Percentiles rank a stretch among this genome's conserved stretches.
Evolutionary conservation across 2,113 vertebrate species (phyloP).

Genomic region (Campylorhamphus procurvoides): DNA sequence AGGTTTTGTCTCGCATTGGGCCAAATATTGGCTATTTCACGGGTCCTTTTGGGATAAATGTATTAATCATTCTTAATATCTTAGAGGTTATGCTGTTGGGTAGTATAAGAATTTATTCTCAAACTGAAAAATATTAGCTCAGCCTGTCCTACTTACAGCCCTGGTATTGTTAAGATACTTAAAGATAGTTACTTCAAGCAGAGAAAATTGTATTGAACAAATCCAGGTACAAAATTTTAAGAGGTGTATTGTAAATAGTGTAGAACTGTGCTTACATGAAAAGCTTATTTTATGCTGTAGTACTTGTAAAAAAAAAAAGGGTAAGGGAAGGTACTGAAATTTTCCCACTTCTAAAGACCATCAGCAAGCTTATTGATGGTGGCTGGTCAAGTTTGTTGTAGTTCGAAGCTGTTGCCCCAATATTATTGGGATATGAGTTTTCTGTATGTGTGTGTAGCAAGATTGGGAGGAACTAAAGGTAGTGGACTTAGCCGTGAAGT

Average conservation of each 20-base stretch:
- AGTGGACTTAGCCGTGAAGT: not conserved
- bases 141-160: not conserved
- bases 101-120: not conserved
- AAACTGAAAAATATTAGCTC: not conserved
- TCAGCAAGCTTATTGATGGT: not conserved
- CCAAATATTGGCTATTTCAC: not conserved
- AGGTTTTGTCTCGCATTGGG: not conserved
- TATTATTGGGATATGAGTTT: not conserved
- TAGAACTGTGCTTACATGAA: not conserved
- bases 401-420: not conserved
- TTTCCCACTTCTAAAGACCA: not conserved
- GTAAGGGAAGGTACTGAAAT: not conserved
- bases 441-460: not conserved
- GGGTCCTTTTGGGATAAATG: not conserved
- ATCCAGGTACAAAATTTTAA: not conserved
- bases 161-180: not conserved
- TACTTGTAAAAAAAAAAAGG: not conserved
- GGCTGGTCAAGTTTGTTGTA: not conserved
- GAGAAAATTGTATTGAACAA: not conserved
- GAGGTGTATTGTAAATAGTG: not conserved
- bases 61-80: not conserved
- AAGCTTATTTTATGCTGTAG: not conserved
- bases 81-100: not conserved
- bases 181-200: not conserved
- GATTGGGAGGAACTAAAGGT: not conserved